A percentile compares a stretch with the other conserved stretches of the same genome.
phyloP scores from a whole-genome alignment of 2,888 invertebrate genomes.

The Orthosia gothica region DNA sequence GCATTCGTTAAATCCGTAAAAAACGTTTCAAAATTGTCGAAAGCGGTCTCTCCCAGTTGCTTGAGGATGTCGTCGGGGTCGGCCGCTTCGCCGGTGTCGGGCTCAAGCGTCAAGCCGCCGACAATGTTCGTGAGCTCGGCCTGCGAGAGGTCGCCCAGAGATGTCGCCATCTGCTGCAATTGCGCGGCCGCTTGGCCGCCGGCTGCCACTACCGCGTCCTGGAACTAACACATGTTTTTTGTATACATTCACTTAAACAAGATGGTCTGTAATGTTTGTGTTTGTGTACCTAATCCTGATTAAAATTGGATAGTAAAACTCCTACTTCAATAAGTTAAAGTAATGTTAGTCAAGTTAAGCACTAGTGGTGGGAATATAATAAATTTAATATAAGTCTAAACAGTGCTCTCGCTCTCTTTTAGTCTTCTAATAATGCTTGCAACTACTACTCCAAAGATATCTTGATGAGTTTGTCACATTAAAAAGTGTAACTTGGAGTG shows the following conservation, averaged over 20 bases:
- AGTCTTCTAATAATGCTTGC: not conserved
- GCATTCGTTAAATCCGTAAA: constrained; percentile 94
- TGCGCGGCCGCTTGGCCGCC: constrained; percentile 90
- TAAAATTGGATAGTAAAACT: not conserved
- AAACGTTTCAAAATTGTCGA: constrained; percentile 96
- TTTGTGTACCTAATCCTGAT: constrained; percentile 14
- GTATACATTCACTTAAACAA: constrained; percentile 19
- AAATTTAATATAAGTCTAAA: not conserved
- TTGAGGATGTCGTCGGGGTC: constrained; percentile 96
- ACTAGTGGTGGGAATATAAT: not conserved
- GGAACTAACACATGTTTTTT: constrained; percentile 75
- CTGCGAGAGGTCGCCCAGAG: constrained; percentile 93
- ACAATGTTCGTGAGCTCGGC: constrained; percentile 94
- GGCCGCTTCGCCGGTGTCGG: constrained; percentile 83
- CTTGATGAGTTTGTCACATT: constrained; percentile 26
- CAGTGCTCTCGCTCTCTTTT: not conserved
- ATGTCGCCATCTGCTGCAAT: constrained; percentile 89
- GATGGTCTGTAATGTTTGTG: not conserved
- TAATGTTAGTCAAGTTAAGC: constrained; percentile 37
- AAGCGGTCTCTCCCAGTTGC: constrained; percentile 96
- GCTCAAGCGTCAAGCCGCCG: constrained; percentile 91
- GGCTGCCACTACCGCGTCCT: constrained; percentile 93
- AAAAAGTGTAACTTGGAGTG: constrained; percentile 42
- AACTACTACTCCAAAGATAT: constrained; percentile 22
- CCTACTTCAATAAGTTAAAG: not conserved